phyloP scores from a whole-genome alignment of 2,888 invertebrate genomes.

The Rhopalosiphum nymphaeae region DNA sequence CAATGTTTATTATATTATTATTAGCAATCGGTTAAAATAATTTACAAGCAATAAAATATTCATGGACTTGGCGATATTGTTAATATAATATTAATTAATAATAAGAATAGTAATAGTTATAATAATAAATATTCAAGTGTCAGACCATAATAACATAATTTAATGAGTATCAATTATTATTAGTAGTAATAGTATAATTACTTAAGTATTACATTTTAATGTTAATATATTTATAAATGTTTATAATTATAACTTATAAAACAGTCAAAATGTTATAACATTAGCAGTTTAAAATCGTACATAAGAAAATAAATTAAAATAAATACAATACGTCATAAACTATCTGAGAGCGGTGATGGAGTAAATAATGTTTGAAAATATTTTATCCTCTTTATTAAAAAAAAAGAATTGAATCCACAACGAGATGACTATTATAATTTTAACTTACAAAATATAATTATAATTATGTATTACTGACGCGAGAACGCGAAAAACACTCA shows the following conservation, averaged over 20 bases:
- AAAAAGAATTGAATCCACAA: neutral
- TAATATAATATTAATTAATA: constrained; percentile 1
- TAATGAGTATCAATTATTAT: constrained; percentile 41
- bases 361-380: neutral
- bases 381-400: neutral
- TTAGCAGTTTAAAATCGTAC: neutral
- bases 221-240: constrained; percentile 4
- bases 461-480: neutral
- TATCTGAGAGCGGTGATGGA: neutral
- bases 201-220: neutral
- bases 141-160: constrained; percentile 50
- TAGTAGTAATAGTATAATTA: neutral
- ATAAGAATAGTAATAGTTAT: constrained; percentile 11
- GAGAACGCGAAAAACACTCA: neutral
- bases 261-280: neutral
- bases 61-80: constrained; percentile 20
- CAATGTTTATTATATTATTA: constrained; percentile 22
- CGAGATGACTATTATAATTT: neutral
- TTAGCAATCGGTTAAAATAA: constrained; percentile 42
- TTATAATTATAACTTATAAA: neutral
- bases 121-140: constrained; percentile 47
- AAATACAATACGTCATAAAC: neutral
- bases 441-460: neutral
- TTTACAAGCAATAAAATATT: constrained; percentile 36
- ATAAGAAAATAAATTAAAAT: neutral